Percentiles rank a stretch among this genome's conserved stretches.
Evolutionary conservation across 1,140 invertebrate species (phyloP).

Genomic region (Trissolcus basalis): DNA sequence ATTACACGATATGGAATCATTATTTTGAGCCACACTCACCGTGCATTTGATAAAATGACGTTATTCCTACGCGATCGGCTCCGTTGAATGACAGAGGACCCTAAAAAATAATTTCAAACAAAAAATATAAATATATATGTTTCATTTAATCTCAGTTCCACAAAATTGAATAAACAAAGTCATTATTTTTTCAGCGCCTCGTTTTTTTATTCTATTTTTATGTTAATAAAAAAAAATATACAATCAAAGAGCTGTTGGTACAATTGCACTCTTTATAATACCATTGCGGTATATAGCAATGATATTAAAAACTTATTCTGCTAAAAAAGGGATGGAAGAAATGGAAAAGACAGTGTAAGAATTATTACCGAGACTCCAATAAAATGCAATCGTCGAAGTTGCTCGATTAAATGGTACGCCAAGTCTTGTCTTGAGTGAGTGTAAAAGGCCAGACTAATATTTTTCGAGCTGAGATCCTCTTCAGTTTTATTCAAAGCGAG

Average conservation of each 20-base stretch:
- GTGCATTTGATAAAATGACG: slow-evolving; percentile 90
- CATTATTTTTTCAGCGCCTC: neutral
- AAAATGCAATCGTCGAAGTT: slow-evolving; percentile 85
- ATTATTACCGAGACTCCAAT: slow-evolving; percentile 87
- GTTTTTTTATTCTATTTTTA: too few species aligned
- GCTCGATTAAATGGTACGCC: slow-evolving; percentile 81
- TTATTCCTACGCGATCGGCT: slow-evolving; percentile 88
- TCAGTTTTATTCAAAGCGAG: slow-evolving; percentile 80
- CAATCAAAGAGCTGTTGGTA: too few species aligned
- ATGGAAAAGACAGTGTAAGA: slow-evolving; percentile 20
- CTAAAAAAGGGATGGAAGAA: slow-evolving; percentile 15
- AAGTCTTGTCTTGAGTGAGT: slow-evolving; percentile 83
- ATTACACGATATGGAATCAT: too few species aligned
- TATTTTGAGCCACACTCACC: too few species aligned
- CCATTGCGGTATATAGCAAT: slow-evolving; percentile 17
- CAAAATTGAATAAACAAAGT: slow-evolving; percentile 8
- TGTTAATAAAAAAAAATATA: too few species aligned
- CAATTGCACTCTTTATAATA: neutral
- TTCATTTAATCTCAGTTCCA: neutral
- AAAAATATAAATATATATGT: too few species aligned
- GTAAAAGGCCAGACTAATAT: slow-evolving; percentile 80
- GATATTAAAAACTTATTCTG: slow-evolving; percentile 34
- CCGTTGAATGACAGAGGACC: slow-evolving; percentile 91
- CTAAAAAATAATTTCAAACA: slow-evolving; percentile 76
- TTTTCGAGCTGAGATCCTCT: slow-evolving; percentile 63